Evolutionary conservation across 2,797 vertebrate species (phyloP), one percentile per base, ranked within the genome.

Genomic region (Presbytis comata): DNA sequence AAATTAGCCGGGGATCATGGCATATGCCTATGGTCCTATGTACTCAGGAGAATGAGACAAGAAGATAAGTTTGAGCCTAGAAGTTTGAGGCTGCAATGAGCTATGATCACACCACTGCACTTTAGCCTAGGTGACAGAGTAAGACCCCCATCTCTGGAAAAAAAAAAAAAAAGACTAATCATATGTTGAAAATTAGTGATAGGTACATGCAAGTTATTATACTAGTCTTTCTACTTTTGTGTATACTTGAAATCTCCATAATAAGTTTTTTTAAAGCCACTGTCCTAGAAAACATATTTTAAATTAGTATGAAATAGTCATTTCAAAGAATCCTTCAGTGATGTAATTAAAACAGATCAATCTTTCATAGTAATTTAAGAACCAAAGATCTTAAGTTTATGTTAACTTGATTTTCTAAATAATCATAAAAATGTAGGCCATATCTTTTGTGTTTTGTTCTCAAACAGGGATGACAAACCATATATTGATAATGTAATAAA

Each of bases 241-340:
- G 33, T 33, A 55, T 22, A 46, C 74, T 61, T 89, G 67, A 92
- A 89, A 85, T 91, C 30, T 85, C n/a, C 53, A 33, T 6, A 57
- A 30, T 6, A 57, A 17, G 10, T 33, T 46, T 78, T 41, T 75
- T 36, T 53, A 46, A 95, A 85, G 30, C 5, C 36, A 87, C 36
- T 61, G 41, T 86, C 70, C 59, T 82, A 92, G 36, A 72, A 95
- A 93, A 90, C 16, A 80, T 13, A 21, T 50, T 93, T 93, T 80
- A 86, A 92, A 96, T 72, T 61, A 87, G 6, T 57, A 67, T 57
- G 41, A 96, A 95, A 95, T 30, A 87, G 16, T 85, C n/a, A 92
- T 89, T 96, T 82, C 72, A 57, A 93, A 94, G 19, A 93, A 87
- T 67, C 36, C 61, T 79, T 61, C 11, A 92, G 8, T 72, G 55